Conservation (phyloP, 2,113 vertebrate genomes). For the Gobius niger region DNA sequence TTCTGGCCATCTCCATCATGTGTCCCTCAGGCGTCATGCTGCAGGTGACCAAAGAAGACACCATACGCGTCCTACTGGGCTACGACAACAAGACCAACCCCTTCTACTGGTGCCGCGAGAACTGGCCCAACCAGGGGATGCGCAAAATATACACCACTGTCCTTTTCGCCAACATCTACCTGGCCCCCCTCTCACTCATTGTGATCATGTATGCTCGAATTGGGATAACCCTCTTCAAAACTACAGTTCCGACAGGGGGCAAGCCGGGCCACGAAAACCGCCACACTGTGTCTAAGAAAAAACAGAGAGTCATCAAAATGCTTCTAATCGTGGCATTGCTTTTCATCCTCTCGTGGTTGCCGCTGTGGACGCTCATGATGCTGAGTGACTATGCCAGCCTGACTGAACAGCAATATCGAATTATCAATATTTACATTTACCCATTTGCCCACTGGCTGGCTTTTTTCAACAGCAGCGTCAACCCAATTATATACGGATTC, state of each 20-base stretch:
- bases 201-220: conserved; percentile 87
- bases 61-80: conserved; percentile 78
- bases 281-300: conserved; percentile 80
- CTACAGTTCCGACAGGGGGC: conserved; percentile 43
- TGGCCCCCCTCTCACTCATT: conserved; percentile 85
- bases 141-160: conserved; percentile 89
- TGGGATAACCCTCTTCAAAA: conserved; percentile 83
- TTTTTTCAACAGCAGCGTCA: conserved; percentile 92
- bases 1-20: conserved; percentile 86
- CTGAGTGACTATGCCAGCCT: conserved; percentile 86
- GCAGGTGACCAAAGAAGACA: conserved; percentile 84
- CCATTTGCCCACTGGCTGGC: conserved; percentile 93
- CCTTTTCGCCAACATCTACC: conserved; percentile 89
- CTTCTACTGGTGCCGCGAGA: conserved; percentile 89
- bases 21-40: conserved; percentile 91
- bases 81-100: conserved; percentile 77
- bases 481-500: conserved; percentile 92
- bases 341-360: conserved; percentile 91
- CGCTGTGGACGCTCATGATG: conserved; percentile 93
- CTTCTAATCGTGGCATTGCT: conserved; percentile 84
- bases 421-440: conserved; percentile 91
- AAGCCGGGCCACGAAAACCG: conserved; percentile 74
- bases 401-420: conserved; percentile 72
- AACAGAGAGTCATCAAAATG: conserved; percentile 89
- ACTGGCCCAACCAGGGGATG: conserved; percentile 89